Base-by-base conservation (phyloP, 2,113 vertebrate species). In the Ceratotherium simum region DNA sequence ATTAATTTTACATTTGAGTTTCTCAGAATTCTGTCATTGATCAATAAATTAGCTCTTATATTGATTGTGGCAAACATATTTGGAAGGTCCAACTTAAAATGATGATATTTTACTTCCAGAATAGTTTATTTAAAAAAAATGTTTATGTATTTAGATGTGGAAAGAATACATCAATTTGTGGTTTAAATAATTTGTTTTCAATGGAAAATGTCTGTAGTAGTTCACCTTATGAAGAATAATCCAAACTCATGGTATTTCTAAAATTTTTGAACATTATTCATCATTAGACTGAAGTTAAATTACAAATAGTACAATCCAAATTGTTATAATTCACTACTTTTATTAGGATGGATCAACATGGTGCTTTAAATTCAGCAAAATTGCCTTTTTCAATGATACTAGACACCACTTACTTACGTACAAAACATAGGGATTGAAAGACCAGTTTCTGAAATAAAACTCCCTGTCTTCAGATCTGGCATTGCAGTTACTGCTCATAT, bases 101-200 rank as follows among this genome's bases (percentile, higher is more conserved):
- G 46, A 86, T 36, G 5, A 69, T 83, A 62, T 79, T 88, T 86
- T 82, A 78, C 36, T 86, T 83, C 90, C 86, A 8, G 20, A 90
- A 73, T 48, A 73, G 3, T 90, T 91, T 90, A 78, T 86, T 70
- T 80, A 58, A n/a, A 8, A 85, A 78, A 86, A 73, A 65, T 67
- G 4, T 76, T 69, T 86, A 96, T 95, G 60, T 88, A 94, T 51
- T 84, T 93, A 91, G 31, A 90, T 92, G 54, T 0, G 67, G 39
- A 86, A 86, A 92, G 46, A 82, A 86, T 48, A 70, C 39, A 75
- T 54, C 29, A 94, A n/a, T 54, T 94, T 79, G n/a, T 95, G 81
- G 21, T 86, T 96, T 58, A 96, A 94, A 48, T 87, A 80, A 95
- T 89, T 95, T 95, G 6, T 13, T 93, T 96, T 72, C 16, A 88